These are phyloP conservation scores for Zaprionus obscuricornis DNA, from an alignment of 2,888 invertebrate genomes.

Conservation along the genomic window DNA sequence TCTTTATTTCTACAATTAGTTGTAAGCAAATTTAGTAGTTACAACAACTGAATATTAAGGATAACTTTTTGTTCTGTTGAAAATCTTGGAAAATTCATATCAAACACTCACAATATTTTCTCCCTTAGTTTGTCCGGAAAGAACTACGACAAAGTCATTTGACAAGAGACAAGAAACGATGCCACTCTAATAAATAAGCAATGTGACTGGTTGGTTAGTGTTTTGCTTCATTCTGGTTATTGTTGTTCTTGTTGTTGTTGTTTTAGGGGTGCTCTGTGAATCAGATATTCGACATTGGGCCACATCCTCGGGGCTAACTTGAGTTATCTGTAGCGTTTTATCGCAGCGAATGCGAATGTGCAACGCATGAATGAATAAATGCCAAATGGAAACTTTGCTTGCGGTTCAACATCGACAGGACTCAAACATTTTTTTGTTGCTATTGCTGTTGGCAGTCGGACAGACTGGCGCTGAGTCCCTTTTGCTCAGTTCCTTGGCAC, in stretches of 20 bases:
- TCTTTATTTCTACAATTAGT: no score
- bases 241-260: no score
- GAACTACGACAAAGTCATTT: constrained; percentile 4
- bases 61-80: background rate
- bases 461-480: constrained; percentile 18
- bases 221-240: background rate
- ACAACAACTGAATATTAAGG: no score
- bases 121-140: background rate
- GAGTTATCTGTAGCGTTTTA: constrained; percentile 57
- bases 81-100: background rate
- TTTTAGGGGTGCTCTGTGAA: constrained; percentile 42
- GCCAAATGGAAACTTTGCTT: constrained; percentile 43
- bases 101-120: background rate
- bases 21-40: no score
- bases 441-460: no score
- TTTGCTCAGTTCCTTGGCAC: constrained; percentile 22
- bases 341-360: constrained; percentile 61
- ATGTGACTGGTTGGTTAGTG: background rate
- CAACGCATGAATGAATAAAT: constrained; percentile 75
- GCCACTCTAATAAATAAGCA: constrained; percentile 45
- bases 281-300: constrained; percentile 56
- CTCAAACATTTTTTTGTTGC: constrained; percentile 19
- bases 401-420: constrained; percentile 47
- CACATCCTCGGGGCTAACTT: constrained; percentile 62
- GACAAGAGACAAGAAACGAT: constrained; percentile 18